Evolutionary conservation across 2,888 invertebrate genomes (phyloP), one percentile per base, ranked within the genome.

Genomic region (Mesopsocus fuscifrons): DNA sequence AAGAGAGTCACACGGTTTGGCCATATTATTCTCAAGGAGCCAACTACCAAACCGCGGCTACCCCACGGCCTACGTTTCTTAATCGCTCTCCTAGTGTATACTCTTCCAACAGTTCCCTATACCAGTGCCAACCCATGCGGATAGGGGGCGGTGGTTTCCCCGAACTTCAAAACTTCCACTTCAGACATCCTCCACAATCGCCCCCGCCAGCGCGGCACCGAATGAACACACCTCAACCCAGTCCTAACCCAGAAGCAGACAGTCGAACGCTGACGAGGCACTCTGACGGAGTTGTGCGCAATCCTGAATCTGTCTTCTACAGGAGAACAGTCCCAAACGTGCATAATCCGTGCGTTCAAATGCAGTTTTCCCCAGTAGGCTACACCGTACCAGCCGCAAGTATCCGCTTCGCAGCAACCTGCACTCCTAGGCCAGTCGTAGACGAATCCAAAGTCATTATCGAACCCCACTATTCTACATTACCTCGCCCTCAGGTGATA

Each of bases 21-120:
- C 74, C 75, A 1, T 75, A 76, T 53, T 74, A 74, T 52, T 71
- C 72, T 33, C 45, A 48, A 13, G 21, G 21, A 6, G 20, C 16
- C 21, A 38, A 15, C 20, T 38, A 38, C 18, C 20, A 38, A 38
- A 13, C n/a, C 5, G 18, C 17, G 20, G 20, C 20, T 5, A 5
- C 38, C n/a, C 38, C 17, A 15, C 6, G 38, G 4, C 20, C 20
- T 5, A 20, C 17, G 15, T 38, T 20, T 18, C 8, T 38, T 20
- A 38, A 20, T 20, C 38, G 21, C n/a, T 38, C 38, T 6, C 38
- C 17, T 9, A 38, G 38, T 11, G 17, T 38, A 38, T 38, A 38
- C 21, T 38, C 38, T 5, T 38, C 38, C 4, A 38, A 17, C 13
- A 38, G 21, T 20, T 38, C 38, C 3, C 21, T 38, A 18, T 38